A percentile compares a stretch with the other conserved stretches of the same genome.
These are phyloP conservation scores for Coronaproctus castanopsis DNA, from an alignment of 2,888 invertebrate genomes.

Conservation along the genomic window DNA sequence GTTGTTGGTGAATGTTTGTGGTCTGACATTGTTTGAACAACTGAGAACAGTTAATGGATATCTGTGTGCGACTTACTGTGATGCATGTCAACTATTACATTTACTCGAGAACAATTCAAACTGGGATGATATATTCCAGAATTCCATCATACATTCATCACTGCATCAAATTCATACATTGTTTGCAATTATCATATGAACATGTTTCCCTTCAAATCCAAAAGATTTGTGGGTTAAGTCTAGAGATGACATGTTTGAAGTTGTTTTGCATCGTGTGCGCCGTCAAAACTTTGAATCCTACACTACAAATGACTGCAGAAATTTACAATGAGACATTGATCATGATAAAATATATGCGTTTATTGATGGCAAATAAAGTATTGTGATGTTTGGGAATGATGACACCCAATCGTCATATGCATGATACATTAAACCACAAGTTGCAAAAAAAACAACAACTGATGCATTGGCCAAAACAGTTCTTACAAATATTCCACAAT, in stretches of 20 bases:
- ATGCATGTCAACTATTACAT: slow-evolving; percentile 22
- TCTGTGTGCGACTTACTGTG: slow-evolving; percentile 20
- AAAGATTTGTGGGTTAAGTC: slow-evolving; percentile 19
- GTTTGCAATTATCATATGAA: slow-evolving; percentile 22
- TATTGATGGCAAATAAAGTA: slow-evolving; percentile 5
- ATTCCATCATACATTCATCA: slow-evolving; percentile 16
- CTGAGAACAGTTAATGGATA: slow-evolving; percentile 23
- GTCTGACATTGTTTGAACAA: slow-evolving; percentile 20
- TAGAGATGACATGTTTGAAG: slow-evolving; percentile 19
- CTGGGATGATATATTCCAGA: slow-evolving; percentile 19
- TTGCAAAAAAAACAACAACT: no score
- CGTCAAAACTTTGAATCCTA: no score
- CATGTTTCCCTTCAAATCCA: slow-evolving; percentile 21
- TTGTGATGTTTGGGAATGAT: background rate
- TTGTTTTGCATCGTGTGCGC: slow-evolving; percentile 21
- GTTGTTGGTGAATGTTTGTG: slow-evolving; percentile 17
- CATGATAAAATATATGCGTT: slow-evolving; percentile 6
- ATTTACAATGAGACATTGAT: background rate
- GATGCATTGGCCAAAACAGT: slow-evolving; percentile 17
- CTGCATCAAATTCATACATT: slow-evolving; percentile 20
- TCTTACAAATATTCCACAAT: slow-evolving; percentile 14
- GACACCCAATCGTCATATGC: no score
- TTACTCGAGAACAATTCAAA: slow-evolving; percentile 24
- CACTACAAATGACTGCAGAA: no score
- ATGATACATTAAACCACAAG: no score